Evolutionary conservation across 2,888 invertebrate genomes (phyloP).

Genomic region (Dryocosmus kuriphilus): DNA sequence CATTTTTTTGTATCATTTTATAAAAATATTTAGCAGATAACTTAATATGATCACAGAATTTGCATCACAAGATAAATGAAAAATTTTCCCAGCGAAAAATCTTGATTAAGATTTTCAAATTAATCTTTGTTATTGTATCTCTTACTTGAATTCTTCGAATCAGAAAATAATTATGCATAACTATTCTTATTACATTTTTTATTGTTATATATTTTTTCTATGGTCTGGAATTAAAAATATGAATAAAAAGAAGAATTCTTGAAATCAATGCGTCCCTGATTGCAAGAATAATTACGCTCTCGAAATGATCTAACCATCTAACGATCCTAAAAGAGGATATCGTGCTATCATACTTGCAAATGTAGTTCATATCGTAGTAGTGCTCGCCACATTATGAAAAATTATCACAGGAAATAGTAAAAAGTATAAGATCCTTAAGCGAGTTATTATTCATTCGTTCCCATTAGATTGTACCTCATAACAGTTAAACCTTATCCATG

Average conservation of each 20-base stretch:
- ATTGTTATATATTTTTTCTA: no score
- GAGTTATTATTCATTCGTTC: conserved; percentile 51
- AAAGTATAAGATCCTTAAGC: conserved; percentile 48
- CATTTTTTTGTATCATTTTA: no score
- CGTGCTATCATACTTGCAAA: conserved; percentile 9
- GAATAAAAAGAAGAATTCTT: background rate
- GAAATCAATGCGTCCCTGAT: background rate
- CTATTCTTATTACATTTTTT: no score
- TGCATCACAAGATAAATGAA: no score
- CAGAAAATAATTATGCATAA: no score
- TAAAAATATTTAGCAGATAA: no score
- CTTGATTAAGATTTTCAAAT: no score
- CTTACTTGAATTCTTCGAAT: no score
- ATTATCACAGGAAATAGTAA: conserved; percentile 56
- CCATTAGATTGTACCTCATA: background rate
- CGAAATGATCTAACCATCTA: conserved; percentile 16
- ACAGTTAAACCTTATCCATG: background rate
- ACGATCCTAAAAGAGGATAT: conserved; percentile 10
- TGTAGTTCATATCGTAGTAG: conserved; percentile 45
- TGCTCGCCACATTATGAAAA: conserved; percentile 52
- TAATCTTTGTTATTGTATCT: no score
- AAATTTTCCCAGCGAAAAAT: no score
- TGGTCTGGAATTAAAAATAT: no score
- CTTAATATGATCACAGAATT: no score
- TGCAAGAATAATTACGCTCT: conserved; percentile 13